Evolutionary conservation across 2,797 vertebrate species (phyloP).

Genomic region (Cephalopachus bancanus): DNA sequence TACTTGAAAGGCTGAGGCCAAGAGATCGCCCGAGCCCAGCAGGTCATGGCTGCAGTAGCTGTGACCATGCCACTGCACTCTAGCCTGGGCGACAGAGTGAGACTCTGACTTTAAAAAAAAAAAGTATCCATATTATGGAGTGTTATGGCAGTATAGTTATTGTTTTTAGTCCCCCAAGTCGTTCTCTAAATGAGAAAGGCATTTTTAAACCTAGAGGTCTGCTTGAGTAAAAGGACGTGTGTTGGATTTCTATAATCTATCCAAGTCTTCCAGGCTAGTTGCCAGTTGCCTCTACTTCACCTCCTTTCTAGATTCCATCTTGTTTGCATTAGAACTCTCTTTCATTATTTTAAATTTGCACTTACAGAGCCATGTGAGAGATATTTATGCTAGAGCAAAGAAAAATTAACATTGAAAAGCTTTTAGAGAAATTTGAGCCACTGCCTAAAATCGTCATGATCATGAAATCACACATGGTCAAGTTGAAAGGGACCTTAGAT

Average conservation of each 20-base stretch:
- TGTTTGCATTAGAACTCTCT: background rate
- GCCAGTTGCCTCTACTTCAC: background rate
- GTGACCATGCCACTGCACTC: no score
- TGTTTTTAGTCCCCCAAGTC: background rate
- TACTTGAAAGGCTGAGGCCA: no score
- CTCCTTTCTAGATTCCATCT: background rate
- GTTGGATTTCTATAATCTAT: background rate
- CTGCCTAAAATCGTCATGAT: background rate
- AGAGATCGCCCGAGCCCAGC: no score
- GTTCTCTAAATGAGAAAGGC: background rate
- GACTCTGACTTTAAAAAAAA: no score
- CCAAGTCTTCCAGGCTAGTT: background rate
- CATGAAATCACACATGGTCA: background rate
- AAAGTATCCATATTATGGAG: no score
- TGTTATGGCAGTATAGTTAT: background rate
- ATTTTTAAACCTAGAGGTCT: background rate
- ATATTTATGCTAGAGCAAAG: slow-evolving; percentile 15
- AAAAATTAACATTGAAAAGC: background rate
- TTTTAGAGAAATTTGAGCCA: slow-evolving; percentile 5
- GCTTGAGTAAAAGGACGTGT: background rate
- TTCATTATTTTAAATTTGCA: background rate
- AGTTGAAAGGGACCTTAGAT: background rate
- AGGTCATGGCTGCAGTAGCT: no score
- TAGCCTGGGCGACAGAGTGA: no score
- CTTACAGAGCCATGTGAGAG: background rate